Conservation (phyloP, 2,888 invertebrate species). For the Meloe dianella region DNA sequence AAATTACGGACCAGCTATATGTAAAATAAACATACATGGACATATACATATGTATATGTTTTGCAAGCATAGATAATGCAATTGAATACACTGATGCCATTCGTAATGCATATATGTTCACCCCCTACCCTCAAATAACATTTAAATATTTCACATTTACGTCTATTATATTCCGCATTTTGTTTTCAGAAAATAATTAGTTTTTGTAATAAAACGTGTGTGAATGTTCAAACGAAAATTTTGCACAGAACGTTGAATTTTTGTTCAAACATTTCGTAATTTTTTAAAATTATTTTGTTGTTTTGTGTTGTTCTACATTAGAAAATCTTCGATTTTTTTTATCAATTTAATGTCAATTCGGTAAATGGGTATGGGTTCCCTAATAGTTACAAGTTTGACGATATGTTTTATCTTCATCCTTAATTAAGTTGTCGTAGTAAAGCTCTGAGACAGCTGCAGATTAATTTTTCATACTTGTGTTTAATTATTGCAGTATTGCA, state of each 20-base stretch:
- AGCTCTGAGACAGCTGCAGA: slow-evolving; percentile 38
- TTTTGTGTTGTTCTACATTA: too few relatives aligned
- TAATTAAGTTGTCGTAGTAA: slow-evolving; percentile 1
- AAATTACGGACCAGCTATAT: too few relatives aligned
- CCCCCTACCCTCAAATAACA: slow-evolving; percentile 33
- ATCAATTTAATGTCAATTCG: too few relatives aligned
- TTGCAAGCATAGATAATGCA: slow-evolving; percentile 44
- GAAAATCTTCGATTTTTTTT: too few relatives aligned
- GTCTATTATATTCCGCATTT: background rate
- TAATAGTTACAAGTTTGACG: background rate
- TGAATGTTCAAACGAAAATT: background rate
- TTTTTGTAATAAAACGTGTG: background rate
- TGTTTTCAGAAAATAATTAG: slow-evolving; percentile 6
- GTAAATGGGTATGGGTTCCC: background rate
- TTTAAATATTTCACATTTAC: slow-evolving; percentile 3
- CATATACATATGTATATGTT: slow-evolving; percentile 26
- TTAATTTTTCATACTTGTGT: slow-evolving; percentile 45
- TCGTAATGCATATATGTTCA: slow-evolving; percentile 39
- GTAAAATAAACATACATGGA: too few relatives aligned
- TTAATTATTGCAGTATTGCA: slow-evolving; percentile 42
- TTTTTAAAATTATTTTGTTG: background rate
- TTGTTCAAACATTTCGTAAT: background rate
- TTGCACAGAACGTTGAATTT: background rate
- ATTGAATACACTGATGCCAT: slow-evolving; percentile 44
- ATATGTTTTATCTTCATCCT: background rate